A percentile compares a stretch with the other conserved stretches of the same genome.
These are phyloP conservation scores for Rhinella marina DNA, from an alignment of 2,797 vertebrate genomes.

Conservation along the genomic window DNA sequence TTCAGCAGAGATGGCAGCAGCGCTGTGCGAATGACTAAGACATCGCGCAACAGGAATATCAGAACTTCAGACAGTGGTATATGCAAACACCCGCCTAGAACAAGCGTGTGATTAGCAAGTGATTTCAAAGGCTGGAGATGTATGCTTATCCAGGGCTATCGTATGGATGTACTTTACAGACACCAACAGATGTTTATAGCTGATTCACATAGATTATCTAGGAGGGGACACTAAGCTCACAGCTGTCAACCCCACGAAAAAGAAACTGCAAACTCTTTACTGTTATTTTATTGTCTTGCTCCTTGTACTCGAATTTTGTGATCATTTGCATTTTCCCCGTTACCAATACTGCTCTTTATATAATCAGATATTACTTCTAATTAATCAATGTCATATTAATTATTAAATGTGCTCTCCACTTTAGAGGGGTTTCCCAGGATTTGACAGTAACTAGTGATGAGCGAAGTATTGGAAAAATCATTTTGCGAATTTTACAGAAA, in stretches of 20 bases:
- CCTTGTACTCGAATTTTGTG: not conserved
- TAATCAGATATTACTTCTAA: no score
- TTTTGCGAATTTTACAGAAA: no score
- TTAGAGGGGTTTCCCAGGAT: not conserved
- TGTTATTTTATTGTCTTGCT: constrained; percentile 1
- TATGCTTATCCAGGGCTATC: constrained; percentile 14
- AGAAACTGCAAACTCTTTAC: constrained; percentile 22
- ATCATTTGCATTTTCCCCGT: not conserved
- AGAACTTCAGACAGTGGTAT: constrained; percentile 49
- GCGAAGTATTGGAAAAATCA: no score
- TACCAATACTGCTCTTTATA: not conserved
- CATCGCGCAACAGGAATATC: constrained; percentile 52
- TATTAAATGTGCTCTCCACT: not conserved
- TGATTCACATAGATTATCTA: constrained; percentile 65
- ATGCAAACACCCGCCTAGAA: constrained; percentile 56
- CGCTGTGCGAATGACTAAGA: constrained; percentile 50
- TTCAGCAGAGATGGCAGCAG: constrained; percentile 46
- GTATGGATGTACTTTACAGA: constrained; percentile 14
- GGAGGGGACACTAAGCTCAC: constrained; percentile 64
- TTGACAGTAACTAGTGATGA: no score
- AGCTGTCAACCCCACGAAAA: constrained; percentile 67
- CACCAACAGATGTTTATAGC: constrained; percentile 64
- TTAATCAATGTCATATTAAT: not conserved
- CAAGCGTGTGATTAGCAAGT: constrained; percentile 64
- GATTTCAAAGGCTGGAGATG: constrained; percentile 62